Base-by-base conservation (phyloP, 2,113 vertebrate species). In the Petrocephalus microphthalmus region DNA sequence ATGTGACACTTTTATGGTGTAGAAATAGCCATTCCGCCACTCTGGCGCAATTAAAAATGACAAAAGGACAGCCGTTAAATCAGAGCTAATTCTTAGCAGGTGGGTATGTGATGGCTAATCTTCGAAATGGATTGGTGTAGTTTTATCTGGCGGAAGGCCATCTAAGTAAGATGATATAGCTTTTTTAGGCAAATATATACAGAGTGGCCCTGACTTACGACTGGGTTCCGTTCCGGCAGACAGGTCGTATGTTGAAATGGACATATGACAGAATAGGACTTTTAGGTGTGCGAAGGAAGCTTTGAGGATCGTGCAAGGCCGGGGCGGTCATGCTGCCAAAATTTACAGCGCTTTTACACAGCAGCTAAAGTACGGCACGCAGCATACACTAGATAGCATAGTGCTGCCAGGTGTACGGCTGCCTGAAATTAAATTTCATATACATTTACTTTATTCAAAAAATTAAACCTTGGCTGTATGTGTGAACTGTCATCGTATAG, bases 11-110 rank as follows among this genome's bases (percentile, higher is more conserved):
- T 53, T 78, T 19, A 54, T 82, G 25, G 22, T 54, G 25, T 89
- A 49, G 74, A 29, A 49, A 52, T 60, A 84, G 37, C 49, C 52
- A 84, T 88, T 81, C 52, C 29, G n/a, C 47, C 60, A 29, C 64
- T 57, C 60, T 29, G 51, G 87, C 37, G 82, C 83, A 74, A 89
- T 89, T 89, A 88, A 89, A 88, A 85, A 60, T 89, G 87, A 88
- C 37, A 53, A 85, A 83, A 57, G 54, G 89, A 89, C 89, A 51
- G 83, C 82, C 60, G 47, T 89, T 87, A 87, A 87, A 89, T 89
- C 57, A 42, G 45, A n/a, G 60, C 37, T 89, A 89, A 88, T 85
- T 71, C 67, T 53, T 49, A 56, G 60, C 29, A 78, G 83, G 82
- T 85, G n/a, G 25, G 33, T 49, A 84, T 71, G 47, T 88, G 87